Conservation (phyloP, 2,797 vertebrate genomes). For the Threskiornis aethiopicus region DNA sequence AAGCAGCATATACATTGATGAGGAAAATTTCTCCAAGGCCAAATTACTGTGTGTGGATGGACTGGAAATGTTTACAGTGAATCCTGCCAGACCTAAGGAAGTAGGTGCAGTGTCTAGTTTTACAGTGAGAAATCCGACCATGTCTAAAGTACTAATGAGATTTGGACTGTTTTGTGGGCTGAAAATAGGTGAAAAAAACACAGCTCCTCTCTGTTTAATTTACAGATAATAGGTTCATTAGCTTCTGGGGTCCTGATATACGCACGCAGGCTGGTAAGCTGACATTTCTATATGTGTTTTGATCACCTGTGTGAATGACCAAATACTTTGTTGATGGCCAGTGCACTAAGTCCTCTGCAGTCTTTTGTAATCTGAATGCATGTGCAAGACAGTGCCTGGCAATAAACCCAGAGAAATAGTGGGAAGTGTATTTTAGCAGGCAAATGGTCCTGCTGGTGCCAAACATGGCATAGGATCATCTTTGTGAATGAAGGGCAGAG, state of each 20-base stretch:
- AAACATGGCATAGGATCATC: not conserved
- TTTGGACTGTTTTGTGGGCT: not conserved
- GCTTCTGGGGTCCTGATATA: not conserved
- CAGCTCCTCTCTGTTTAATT: not conserved
- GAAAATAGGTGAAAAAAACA: not conserved
- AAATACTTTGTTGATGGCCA: not conserved
- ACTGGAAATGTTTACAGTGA: not conserved
- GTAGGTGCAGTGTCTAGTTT: not conserved
- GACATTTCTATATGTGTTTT: not conserved
- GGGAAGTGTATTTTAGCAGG: not conserved
- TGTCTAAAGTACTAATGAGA: not conserved
- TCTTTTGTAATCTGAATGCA: not conserved
- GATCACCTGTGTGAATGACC: not conserved
- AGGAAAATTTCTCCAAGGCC: not conserved
- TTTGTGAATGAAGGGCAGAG: not conserved
- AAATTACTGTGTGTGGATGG: not conserved
- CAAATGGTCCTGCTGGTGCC: not conserved
- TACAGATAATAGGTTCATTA: not conserved
- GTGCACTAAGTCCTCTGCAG: not conserved
- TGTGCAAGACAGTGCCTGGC: not conserved
- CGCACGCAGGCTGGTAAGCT: not conserved
- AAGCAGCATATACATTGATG: not conserved
- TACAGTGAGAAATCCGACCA: not conserved
- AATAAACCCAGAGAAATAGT: not conserved
- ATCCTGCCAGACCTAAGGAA: not conserved